Evolutionary conservation across 2,797 vertebrate genomes (phyloP).

Genomic region (Kryptolebias ocellatus): DNA sequence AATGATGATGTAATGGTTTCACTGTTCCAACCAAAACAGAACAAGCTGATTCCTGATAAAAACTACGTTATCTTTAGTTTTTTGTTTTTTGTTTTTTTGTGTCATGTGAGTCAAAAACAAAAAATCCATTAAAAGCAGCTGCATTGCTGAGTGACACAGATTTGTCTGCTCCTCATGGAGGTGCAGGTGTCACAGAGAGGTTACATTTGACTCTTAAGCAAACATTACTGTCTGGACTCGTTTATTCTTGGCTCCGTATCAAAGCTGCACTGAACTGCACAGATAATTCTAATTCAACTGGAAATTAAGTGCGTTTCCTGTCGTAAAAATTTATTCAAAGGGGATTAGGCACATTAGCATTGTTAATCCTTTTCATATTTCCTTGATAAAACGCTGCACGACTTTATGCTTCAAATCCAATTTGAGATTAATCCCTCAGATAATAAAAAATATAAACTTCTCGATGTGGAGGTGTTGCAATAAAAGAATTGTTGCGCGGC

Average conservation of each 20-base stretch:
- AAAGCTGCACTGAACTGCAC: background rate
- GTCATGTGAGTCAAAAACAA: background rate
- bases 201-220: constrained; percentile 6
- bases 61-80: background rate
- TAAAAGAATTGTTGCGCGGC: background rate
- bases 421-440: constrained; percentile 21
- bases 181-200: constrained; percentile 46
- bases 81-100: background rate
- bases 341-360: background rate
- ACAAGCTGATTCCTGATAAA: background rate
- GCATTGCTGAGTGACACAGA: constrained; percentile 53
- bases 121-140: constrained; percentile 1
- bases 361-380: constrained; percentile 27
- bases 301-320: background rate
- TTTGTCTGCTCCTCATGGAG: background rate
- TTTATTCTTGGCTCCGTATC: constrained; percentile 3
- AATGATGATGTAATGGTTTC: too few relatives aligned
- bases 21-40: background rate
- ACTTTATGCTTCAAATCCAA: constrained; percentile 2
- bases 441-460: constrained; percentile 26
- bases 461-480: background rate
- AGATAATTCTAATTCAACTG: constrained; percentile 3
- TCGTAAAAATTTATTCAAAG: background rate
- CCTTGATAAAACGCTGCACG: background rate
- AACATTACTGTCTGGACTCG: background rate